Evolutionary conservation across 2,797 vertebrate genomes (phyloP).

Genomic region (Lates japonicus): DNA sequence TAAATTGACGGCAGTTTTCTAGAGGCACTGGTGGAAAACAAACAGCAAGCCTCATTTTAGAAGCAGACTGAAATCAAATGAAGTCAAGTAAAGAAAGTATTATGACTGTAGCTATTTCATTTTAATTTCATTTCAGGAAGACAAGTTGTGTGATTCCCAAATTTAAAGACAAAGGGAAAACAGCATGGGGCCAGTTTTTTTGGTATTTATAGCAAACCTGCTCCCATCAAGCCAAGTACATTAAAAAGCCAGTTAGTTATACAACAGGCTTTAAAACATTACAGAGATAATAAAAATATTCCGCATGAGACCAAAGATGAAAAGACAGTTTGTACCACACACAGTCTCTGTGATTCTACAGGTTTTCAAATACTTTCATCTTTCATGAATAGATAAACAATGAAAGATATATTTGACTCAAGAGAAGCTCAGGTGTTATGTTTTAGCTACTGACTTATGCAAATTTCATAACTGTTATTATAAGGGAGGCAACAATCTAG

Average conservation of each 20-base stretch:
- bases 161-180: background rate
- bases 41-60: background rate
- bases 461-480: background rate
- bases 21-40: constrained; percentile 87
- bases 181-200: background rate
- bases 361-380: background rate
- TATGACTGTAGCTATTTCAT: background rate
- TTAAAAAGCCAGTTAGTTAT: constrained; percentile 1
- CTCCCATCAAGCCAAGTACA: background rate
- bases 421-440: background rate
- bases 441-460: background rate
- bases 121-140: background rate
- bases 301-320: background rate
- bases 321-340: background rate
- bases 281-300: constrained; percentile 13
- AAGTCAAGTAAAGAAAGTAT: background rate
- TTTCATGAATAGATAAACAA: background rate
- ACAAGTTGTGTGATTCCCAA: background rate
- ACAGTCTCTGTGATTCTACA: background rate
- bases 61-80: background rate
- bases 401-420: background rate
- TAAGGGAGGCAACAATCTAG: background rate
- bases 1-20: constrained; percentile 94
- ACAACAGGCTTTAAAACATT: constrained; percentile 15
- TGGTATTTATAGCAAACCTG: background rate